Evolutionary conservation across 92 coral and sea anemone species (phyloP).

Genomic region (Phenganax stokvisi): DNA sequence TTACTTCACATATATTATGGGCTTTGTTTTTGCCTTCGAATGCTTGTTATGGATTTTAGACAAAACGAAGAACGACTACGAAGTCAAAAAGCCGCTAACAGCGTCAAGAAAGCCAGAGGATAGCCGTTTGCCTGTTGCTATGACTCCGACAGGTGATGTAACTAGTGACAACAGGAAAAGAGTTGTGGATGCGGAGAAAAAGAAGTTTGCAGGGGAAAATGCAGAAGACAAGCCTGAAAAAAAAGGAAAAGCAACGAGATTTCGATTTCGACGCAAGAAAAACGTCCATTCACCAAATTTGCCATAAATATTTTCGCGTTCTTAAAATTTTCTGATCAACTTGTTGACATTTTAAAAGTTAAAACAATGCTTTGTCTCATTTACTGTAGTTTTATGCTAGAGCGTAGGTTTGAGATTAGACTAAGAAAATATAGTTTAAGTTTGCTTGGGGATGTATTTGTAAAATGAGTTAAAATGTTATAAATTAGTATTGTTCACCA

Average conservation of each 20-base stretch:
- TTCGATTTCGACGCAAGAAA: conserved; percentile 21
- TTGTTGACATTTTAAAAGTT: no score
- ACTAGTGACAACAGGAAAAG: not conserved
- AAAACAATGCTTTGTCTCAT: no score
- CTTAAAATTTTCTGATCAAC: no score
- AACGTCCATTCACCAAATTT: not conserved
- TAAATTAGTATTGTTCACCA: no score
- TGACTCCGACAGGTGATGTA: not conserved
- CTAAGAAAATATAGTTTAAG: no score
- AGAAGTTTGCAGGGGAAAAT: not conserved
- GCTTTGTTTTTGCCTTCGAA: conserved; percentile 17
- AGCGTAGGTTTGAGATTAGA: no score
- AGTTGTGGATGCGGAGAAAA: not conserved
- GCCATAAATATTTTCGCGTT: not conserved
- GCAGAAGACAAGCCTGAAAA: conserved; percentile 10
- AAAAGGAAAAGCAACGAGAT: conserved; percentile 30
- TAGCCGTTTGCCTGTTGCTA: not conserved
- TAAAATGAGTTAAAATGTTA: no score
- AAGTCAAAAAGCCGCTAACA: conserved; percentile 24
- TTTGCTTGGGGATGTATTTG: no score
- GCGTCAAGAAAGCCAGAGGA: not conserved
- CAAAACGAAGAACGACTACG: conserved; percentile 27
- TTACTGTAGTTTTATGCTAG: no score
- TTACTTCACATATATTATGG: conserved; percentile 15
- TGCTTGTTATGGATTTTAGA: conserved; percentile 18